A percentile compares a stretch with the other conserved stretches of the same genome.
These are phyloP conservation scores for Bombylius discolor DNA, from an alignment of 2,888 invertebrate species.

Conservation along the genomic window DNA sequence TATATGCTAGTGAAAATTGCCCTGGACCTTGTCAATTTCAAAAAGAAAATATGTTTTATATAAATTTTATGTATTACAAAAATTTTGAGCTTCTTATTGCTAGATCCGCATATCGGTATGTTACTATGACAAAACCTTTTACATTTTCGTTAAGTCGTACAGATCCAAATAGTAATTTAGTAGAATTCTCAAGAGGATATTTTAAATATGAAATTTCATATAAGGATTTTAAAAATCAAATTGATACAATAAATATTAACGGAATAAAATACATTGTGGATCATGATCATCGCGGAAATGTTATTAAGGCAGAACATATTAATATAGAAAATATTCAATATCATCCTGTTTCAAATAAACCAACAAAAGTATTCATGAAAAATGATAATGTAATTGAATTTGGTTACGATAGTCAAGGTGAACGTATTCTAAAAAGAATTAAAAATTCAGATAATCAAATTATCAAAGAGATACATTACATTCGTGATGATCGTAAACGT, in stretches of 20 bases:
- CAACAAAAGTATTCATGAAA: not conserved
- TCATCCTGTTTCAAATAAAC: slow-evolving; percentile 12
- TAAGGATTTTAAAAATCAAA: not conserved
- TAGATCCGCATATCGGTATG: no score
- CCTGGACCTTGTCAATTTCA: no score
- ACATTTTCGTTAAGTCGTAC: not conserved
- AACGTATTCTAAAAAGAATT: slow-evolving; percentile 5
- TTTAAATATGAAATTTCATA: not conserved
- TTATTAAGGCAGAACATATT: slow-evolving; percentile 14
- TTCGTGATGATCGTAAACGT: slow-evolving; percentile 7
- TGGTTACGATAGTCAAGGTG: slow-evolving; percentile 7
- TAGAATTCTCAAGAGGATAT: not conserved
- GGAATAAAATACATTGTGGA: not conserved
- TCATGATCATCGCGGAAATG: slow-evolving; percentile 15
- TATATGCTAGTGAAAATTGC: no score
- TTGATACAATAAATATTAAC: not conserved
- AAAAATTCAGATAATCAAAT: not conserved
- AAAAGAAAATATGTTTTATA: no score
- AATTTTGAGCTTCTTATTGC: no score
- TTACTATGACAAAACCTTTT: no score
- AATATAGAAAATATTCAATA: slow-evolving; percentile 14
- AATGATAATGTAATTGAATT: slow-evolving; percentile 4
- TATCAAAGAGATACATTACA: slow-evolving; percentile 5
- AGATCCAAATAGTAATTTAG: not conserved
- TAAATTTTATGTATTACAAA: no score